Percentiles rank a stretch among this genome's conserved stretches.
Evolutionary conservation across 2,797 vertebrate genomes (phyloP).

Genomic region (Ceryle rudis): DNA sequence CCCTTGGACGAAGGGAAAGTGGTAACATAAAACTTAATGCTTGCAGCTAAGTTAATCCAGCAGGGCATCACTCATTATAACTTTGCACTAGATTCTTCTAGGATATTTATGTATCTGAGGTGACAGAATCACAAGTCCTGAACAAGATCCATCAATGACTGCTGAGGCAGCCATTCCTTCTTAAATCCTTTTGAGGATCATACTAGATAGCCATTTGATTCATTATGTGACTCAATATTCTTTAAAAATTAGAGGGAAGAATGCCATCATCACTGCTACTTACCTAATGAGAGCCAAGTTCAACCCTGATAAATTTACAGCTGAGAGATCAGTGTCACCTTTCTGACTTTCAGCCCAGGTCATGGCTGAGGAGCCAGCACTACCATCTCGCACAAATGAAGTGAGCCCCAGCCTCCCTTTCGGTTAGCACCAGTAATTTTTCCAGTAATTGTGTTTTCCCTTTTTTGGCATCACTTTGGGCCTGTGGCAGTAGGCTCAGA

Average conservation of each 20-base stretch:
- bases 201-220: background rate
- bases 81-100: background rate
- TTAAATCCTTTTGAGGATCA: background rate
- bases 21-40: background rate
- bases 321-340: background rate
- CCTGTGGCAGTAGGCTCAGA: background rate
- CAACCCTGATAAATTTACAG: conserved; percentile 8
- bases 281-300: background rate
- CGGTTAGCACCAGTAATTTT: background rate
- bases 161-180: background rate
- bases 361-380: background rate
- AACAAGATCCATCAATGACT: background rate
- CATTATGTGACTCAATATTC: background rate
- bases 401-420: background rate
- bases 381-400: background rate
- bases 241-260: background rate
- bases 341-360: conserved; percentile 10
- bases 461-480: conserved; percentile 23
- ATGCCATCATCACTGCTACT: background rate
- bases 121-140: background rate
- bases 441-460: background rate
- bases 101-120: background rate
- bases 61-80: background rate
- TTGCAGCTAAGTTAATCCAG: background rate
- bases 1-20: background rate